Conservation (phyloP, 2,888 invertebrate species). For the Neoascia interrupta region DNA sequence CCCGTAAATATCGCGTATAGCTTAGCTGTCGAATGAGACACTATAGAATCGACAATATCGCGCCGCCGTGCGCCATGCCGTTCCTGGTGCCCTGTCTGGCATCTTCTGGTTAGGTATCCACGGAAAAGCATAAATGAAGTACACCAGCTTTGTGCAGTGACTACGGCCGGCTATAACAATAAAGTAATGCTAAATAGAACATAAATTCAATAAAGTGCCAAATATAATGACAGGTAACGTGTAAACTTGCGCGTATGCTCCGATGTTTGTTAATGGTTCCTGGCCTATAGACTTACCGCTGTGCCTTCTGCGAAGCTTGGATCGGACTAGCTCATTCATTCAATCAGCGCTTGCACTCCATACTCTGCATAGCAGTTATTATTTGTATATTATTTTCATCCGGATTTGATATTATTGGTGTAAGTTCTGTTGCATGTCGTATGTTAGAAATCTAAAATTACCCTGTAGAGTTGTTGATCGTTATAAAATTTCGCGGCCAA, state of each 20-base stretch:
- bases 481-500: too few species aligned
- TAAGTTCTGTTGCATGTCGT: slow-evolving; percentile 29
- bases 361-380: slow-evolving; percentile 39
- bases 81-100: slow-evolving; percentile 30
- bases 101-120: neutral
- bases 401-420: slow-evolving; percentile 37
- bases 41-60: slow-evolving; percentile 56
- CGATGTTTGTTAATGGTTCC: slow-evolving; percentile 20
- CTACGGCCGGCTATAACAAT: slow-evolving; percentile 58
- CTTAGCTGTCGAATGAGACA: slow-evolving; percentile 65
- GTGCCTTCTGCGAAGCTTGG: slow-evolving; percentile 24
- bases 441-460: slow-evolving; percentile 40
- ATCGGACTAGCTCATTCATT: slow-evolving; percentile 44
- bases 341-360: slow-evolving; percentile 44
- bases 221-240: slow-evolving; percentile 69
- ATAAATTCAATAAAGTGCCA: slow-evolving; percentile 70
- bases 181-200: slow-evolving; percentile 70
- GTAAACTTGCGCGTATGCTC: slow-evolving; percentile 63
- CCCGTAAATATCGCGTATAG: slow-evolving; percentile 66
- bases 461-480: too few species aligned
- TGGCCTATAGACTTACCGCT: slow-evolving; percentile 16
- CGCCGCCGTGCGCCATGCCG: slow-evolving; percentile 51
- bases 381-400: slow-evolving; percentile 50
- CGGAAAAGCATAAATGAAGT: neutral
- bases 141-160: slow-evolving; percentile 26